Evolutionary conservation across 2,113 vertebrate species (phyloP).

Genomic region (Labrus mixtus): DNA sequence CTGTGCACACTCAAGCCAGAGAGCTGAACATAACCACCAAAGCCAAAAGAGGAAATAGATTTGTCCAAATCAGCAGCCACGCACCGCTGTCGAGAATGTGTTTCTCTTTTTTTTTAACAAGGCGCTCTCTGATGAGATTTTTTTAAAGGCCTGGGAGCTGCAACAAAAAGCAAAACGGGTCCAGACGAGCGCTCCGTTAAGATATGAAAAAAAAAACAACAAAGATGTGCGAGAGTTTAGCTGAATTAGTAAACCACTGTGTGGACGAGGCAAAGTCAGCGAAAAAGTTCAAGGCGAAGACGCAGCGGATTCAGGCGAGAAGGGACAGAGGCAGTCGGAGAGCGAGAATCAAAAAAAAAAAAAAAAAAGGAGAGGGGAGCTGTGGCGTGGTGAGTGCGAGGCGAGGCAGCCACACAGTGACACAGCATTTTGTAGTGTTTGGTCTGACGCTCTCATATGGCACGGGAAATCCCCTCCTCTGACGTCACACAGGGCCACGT

Average conservation of each 20-base stretch:
- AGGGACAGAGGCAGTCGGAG: constrained; percentile 18
- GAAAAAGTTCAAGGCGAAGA: constrained; percentile 65
- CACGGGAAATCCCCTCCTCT: constrained; percentile 78
- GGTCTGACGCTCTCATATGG: constrained; percentile 69
- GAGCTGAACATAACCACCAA: constrained; percentile 13
- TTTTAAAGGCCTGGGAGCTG: neutral
- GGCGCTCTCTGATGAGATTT: neutral
- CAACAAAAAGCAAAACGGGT: neutral
- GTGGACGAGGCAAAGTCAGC: constrained; percentile 36
- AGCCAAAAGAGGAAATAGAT: constrained; percentile 2
- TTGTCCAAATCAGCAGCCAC: constrained; percentile 1
- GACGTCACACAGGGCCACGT: constrained; percentile 79
- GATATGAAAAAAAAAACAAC: constrained; percentile 8
- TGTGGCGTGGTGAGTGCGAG: constrained; percentile 52
- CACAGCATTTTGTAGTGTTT: constrained; percentile 80
- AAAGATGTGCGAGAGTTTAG: neutral
- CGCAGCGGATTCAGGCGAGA: neutral
- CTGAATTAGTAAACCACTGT: constrained; percentile 13
- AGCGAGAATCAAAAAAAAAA: constrained; percentile 33
- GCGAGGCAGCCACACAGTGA: constrained; percentile 72
- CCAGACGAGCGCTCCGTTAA: neutral
- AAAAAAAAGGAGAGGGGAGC: constrained; percentile 45
- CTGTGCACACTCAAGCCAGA: neutral
- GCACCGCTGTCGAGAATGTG: neutral
- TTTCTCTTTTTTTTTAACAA: constrained; percentile 4